These are phyloP conservation scores for Pterocles orientalis DNA, from an alignment of 2,113 vertebrate species.

Conservation along the genomic window DNA sequence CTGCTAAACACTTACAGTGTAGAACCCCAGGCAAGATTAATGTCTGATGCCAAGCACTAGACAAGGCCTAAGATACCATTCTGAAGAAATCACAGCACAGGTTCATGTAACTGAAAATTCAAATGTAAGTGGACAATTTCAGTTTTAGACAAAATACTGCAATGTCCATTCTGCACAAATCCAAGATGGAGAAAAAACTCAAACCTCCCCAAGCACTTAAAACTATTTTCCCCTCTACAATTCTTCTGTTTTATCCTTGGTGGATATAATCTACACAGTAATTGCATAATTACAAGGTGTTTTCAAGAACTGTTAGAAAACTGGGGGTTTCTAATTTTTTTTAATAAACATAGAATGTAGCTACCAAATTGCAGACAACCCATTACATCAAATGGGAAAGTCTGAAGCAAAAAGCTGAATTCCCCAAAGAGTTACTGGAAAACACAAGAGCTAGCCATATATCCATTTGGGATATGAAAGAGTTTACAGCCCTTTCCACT, in stretches of 20 bases:
- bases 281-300: not conserved
- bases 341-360: not conserved
- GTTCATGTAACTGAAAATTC: not conserved
- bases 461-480: not conserved
- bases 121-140: not conserved
- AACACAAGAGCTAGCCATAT: slow-evolving; percentile 12
- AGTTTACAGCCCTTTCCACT: not conserved
- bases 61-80: not conserved
- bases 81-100: not conserved
- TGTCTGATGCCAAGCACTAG: not conserved
- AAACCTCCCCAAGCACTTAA: not conserved
- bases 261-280: not conserved
- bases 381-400: slow-evolving; percentile 63
- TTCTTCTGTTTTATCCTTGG: not conserved
- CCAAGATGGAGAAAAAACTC: not conserved
- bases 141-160: not conserved
- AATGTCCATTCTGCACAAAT: not conserved
- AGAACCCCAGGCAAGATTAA: not conserved
- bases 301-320: not conserved
- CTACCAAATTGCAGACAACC: not conserved
- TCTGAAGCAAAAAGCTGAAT: slow-evolving; percentile 38
- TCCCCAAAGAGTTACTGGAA: slow-evolving; percentile 30
- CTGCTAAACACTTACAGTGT: not conserved
- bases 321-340: not conserved
- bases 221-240: rapidly evolving